Conservation (phyloP, 2,113 vertebrate genomes). For the Gobiocypris rarus region DNA sequence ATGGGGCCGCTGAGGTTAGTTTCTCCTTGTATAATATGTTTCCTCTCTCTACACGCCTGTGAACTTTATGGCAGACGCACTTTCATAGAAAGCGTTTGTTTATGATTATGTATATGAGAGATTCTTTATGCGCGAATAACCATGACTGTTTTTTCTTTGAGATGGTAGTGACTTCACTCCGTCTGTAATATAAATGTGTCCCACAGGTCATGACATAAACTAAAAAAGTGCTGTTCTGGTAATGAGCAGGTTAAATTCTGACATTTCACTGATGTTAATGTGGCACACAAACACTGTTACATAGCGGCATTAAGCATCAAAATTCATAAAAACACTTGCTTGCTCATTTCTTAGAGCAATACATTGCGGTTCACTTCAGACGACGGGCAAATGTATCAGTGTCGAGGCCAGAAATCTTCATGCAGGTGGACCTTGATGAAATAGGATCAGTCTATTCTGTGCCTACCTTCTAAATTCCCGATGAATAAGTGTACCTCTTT, state of each 20-base stretch:
- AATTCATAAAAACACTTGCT: not conserved
- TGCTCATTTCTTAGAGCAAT: not conserved
- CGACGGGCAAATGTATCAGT: not conserved
- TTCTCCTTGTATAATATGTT: not conserved
- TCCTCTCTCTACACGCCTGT: not conserved
- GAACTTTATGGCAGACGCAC: not conserved
- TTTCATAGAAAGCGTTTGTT: not conserved
- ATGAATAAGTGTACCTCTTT: no score
- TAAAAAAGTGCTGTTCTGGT: not conserved
- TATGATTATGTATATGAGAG: not conserved
- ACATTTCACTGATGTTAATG: slow-evolving; percentile 26
- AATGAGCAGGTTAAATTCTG: slow-evolving; percentile 33
- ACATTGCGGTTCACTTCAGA: not conserved
- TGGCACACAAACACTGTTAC: not conserved
- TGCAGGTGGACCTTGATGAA: not conserved
- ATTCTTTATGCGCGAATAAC: not conserved
- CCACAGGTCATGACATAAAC: slow-evolving; percentile 23
- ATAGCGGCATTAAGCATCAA: not conserved
- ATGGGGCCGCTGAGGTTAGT: not conserved
- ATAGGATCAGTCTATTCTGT: not conserved
- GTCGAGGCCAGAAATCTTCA: not conserved
- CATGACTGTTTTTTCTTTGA: not conserved
- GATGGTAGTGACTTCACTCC: slow-evolving; percentile 5
- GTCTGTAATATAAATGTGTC: not conserved
- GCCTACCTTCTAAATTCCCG: no score